A percentile compares a stretch with the other conserved stretches of the same genome.
These are phyloP conservation scores for Stigmatopora nigra DNA, from an alignment of 2,113 vertebrate species.

Conservation along the genomic window DNA sequence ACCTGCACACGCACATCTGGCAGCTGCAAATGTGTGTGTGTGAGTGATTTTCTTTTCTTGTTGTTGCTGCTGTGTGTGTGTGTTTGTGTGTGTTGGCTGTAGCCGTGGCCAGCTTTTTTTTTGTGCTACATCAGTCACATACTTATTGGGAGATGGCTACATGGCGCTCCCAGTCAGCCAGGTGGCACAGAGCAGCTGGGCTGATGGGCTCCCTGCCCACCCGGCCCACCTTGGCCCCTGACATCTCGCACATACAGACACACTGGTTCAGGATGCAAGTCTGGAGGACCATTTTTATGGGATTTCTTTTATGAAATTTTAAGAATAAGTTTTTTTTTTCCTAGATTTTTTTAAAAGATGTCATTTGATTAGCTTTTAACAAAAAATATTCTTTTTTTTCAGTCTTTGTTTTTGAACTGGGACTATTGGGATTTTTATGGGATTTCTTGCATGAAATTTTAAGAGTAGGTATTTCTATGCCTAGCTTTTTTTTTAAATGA, in stretches of 20 bases:
- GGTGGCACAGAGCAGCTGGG: constrained; percentile 56
- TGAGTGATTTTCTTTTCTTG: neutral
- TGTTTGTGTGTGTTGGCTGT: neutral
- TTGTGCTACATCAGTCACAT: constrained; percentile 55
- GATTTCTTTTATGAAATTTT: neutral
- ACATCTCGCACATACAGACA: constrained; percentile 35
- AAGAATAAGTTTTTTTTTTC: neutral
- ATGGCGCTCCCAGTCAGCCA: constrained; percentile 35
- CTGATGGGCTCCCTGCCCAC: constrained; percentile 38
- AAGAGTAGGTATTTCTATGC: no score
- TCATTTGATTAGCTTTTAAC: no score
- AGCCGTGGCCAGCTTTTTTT: constrained; percentile 18
- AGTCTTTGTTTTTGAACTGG: no score
- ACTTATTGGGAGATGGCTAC: constrained; percentile 42
- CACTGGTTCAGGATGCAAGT: constrained; percentile 20
- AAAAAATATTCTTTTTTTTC: no score
- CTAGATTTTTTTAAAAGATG: neutral
- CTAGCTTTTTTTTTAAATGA: no score
- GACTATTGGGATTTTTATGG: no score
- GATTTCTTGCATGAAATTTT: no score
- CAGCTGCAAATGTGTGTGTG: neutral
- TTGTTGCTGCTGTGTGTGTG: neutral
- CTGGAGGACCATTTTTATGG: neutral
- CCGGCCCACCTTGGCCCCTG: constrained; percentile 28
- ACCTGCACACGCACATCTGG: constrained; percentile 2